phyloP scores from a whole-genome alignment of 64 coral and sea anemone species.

The Astreopora myriophthalma region DNA sequence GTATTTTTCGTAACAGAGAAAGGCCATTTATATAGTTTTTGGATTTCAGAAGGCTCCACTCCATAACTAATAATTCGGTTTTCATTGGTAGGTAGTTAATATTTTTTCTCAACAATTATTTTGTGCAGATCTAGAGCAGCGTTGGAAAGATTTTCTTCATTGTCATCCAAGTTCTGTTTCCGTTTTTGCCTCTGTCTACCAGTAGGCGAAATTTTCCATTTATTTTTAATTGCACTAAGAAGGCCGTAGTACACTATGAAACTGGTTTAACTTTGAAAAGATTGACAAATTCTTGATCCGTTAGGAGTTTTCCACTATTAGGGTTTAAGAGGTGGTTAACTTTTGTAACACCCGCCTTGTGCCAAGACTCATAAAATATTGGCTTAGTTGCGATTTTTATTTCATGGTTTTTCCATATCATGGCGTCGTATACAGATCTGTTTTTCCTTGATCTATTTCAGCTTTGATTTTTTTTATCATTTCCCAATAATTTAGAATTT shows the following conservation, averaged over 20 bases:
- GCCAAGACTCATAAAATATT: not conserved
- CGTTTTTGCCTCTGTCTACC: not conserved
- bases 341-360: not conserved
- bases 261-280: not conserved
- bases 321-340: not conserved
- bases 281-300: not conserved
- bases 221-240: not conserved
- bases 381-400: not conserved
- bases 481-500: not conserved
- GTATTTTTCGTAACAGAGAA: not conserved
- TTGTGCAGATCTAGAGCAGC: not conserved
- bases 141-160: too few relatives aligned
- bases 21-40: not conserved
- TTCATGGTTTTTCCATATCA: constrained; percentile 1
- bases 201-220: not conserved
- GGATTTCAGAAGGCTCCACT: not conserved
- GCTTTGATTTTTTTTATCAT: not conserved
- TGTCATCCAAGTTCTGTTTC: too few relatives aligned
- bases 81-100: not conserved
- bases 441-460: not conserved
- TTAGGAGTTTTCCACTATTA: not conserved
- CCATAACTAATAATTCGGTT: not conserved
- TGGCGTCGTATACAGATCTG: not conserved
- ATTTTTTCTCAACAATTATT: not conserved
- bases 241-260: not conserved